Evolutionary conservation across 2,797 vertebrate genomes (phyloP).

Genomic region (Pseudochromis fuscus): DNA sequence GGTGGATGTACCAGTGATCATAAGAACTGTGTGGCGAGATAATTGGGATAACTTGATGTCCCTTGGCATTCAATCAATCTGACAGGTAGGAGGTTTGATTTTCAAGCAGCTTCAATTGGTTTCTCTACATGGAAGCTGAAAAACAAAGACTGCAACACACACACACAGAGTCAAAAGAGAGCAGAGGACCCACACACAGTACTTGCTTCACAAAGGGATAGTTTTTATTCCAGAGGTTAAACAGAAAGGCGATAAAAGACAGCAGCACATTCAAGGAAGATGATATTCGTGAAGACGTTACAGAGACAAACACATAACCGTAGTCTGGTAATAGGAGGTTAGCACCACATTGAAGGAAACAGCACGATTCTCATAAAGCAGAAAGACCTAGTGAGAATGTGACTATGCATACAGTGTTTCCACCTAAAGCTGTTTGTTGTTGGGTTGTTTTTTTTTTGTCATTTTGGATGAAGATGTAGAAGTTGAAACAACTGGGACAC

Average conservation of each 20-base stretch:
- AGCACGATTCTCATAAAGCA: conserved; percentile 60
- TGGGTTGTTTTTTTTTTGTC: background rate
- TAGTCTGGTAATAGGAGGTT: conserved; percentile 54
- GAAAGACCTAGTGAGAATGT: conserved; percentile 54
- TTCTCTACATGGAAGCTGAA: background rate
- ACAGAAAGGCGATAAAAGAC: conserved; percentile 70
- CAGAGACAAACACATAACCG: conserved; percentile 66
- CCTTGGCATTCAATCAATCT: background rate
- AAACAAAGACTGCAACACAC: conserved; percentile 10
- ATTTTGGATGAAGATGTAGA: conserved; percentile 25
- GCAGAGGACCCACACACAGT: conserved; percentile 62
- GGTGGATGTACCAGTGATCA: background rate
- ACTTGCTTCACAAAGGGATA: conserved; percentile 67
- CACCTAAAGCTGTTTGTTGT: conserved; percentile 16
- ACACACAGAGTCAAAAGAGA: conserved; percentile 43
- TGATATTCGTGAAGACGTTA: conserved; percentile 51
- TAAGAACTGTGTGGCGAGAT: too few species aligned
- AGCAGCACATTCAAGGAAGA: conserved; percentile 72
- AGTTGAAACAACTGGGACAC: conserved; percentile 25
- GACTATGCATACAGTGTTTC: conserved; percentile 54
- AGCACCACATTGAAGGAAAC: conserved; percentile 74
- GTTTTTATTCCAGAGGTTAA: conserved; percentile 79
- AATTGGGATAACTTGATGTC: background rate
- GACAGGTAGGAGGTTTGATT: background rate
- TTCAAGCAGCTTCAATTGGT: background rate